Base-by-base conservation (phyloP, 2,888 invertebrate species). In the Heliconius sara region DNA sequence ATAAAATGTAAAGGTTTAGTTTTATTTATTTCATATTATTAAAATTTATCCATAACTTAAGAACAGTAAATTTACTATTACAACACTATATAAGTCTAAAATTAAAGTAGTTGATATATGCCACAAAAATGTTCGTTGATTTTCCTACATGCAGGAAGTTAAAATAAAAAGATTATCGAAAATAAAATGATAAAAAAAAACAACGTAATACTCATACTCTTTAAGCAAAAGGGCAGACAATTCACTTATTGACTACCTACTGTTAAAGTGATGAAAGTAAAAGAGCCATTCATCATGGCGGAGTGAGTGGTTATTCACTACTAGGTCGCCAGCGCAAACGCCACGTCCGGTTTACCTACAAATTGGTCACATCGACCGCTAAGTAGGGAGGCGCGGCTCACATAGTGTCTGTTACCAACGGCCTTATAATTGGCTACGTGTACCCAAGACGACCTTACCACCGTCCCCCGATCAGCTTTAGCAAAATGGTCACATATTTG, bases 301-400 rank as follows among this genome's bases (percentile, higher is more conserved):
- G 65, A 85, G 87, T 81, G 83, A 79, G 83, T 86, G 87, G 87
- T 87, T 88, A 87, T 87, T 89, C 90, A 47, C 47, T 19, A 92
- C 89, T 92, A 89, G 92, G 91, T 91, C 93, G 90, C 82, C 89
- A 91, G 89, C 82, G 81, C 89, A 84, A 86, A 87, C 87, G 85
- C 85, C 84, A 89, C 87, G 92, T 93, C 93, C 94, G 94, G 93
- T 91, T 92, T 89, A 88, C 90, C 90, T 90, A 90, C 91, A 91
- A 91, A 94, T 93, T 92, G 94, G 93, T 92, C 89, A 93, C 94
- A 90, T 92, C 91, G 92, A 93, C 93, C 91, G 93, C 91, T 92
- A 92, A 92, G 90, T 93, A 90, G 92, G 88, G 90, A 92, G 89
- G 91, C 91, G 63, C 66, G 67, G 30, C 76, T 81, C 76, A 70